Evolutionary conservation across 2,113 vertebrate genomes (phyloP).

Genomic region (Lasiurus borealis): DNA sequence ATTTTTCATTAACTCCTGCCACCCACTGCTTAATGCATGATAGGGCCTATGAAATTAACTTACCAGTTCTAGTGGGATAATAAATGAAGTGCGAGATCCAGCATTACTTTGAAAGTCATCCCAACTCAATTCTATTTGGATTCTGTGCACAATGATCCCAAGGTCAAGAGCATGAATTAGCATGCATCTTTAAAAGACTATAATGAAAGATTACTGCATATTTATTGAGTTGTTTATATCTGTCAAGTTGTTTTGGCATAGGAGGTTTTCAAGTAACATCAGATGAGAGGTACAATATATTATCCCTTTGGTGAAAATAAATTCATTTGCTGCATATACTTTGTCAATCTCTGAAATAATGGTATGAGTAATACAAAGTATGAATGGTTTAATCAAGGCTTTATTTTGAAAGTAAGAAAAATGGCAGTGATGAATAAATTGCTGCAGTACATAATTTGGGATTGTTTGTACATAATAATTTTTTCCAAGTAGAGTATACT

Average conservation of each 20-base stretch:
- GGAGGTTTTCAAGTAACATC: constrained; percentile 85
- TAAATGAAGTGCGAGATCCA: constrained; percentile 84
- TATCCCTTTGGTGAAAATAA: constrained; percentile 90
- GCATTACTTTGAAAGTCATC: constrained; percentile 83
- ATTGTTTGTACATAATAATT: constrained; percentile 86
- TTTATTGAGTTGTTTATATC: constrained; percentile 88
- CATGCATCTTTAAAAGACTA: constrained; percentile 87
- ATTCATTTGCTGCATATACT: constrained; percentile 87
- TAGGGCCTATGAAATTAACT: constrained; percentile 89
- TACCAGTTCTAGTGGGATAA: constrained; percentile 87
- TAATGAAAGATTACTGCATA: constrained; percentile 87
- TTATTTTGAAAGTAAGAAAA: constrained; percentile 84
- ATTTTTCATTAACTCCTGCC: constrained; percentile 85
- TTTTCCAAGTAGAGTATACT: constrained; percentile 86
- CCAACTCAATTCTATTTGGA: constrained; percentile 87
- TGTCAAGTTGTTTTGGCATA: constrained; percentile 87
- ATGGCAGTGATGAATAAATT: constrained; percentile 85
- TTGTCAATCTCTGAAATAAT: constrained; percentile 88
- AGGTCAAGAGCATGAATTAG: constrained; percentile 86
- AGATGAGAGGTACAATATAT: constrained; percentile 89
- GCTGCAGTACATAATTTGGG: constrained; percentile 84
- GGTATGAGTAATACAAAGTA: constrained; percentile 86
- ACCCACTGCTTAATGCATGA: constrained; percentile 88
- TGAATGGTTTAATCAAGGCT: constrained; percentile 87
- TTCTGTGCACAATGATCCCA: constrained; percentile 95